Conservation (phyloP, 1,140 invertebrate genomes). For the Calephelis virginiensis region DNA sequence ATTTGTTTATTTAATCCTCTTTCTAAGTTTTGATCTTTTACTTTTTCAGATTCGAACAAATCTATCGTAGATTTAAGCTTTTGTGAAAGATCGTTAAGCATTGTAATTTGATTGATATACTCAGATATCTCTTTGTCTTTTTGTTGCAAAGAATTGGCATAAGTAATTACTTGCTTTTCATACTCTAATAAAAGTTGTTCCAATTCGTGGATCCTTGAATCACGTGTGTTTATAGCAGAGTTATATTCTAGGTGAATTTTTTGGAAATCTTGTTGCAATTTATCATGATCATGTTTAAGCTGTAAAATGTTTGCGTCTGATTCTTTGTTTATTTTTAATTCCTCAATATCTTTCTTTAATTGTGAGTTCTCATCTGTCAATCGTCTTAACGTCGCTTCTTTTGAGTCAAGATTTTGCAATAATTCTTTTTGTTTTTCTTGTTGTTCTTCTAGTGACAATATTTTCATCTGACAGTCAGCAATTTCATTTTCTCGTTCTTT, state of each 20-base stretch:
- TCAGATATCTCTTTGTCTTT: slow-evolving; percentile 75
- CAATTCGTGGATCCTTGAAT: slow-evolving; percentile 60
- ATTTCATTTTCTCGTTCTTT: slow-evolving; percentile 79
- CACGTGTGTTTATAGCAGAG: slow-evolving; percentile 43
- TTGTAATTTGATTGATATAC: slow-evolving; percentile 75
- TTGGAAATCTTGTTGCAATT: slow-evolving; percentile 56
- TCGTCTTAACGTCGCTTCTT: slow-evolving; percentile 54
- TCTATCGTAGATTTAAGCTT: slow-evolving; percentile 71
- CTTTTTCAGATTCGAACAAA: slow-evolving; percentile 73
- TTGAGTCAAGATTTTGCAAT: slow-evolving; percentile 43
- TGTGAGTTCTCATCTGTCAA: slow-evolving; percentile 57
- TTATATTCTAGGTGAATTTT: slow-evolving; percentile 62
- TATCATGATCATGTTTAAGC: slow-evolving; percentile 31
- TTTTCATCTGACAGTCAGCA: slow-evolving; percentile 74
- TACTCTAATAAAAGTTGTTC: slow-evolving; percentile 63
- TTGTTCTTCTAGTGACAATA: slow-evolving; percentile 69
- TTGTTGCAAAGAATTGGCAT: slow-evolving; percentile 59
- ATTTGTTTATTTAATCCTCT: slow-evolving; percentile 71
- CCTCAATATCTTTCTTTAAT: slow-evolving; percentile 57
- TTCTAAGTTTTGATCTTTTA: slow-evolving; percentile 65
- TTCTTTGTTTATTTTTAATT: slow-evolving; percentile 46
- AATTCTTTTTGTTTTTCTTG: slow-evolving; percentile 66
- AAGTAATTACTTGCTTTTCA: slow-evolving; percentile 63
- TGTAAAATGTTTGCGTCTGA: slow-evolving; percentile 1
- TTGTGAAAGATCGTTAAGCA: slow-evolving; percentile 71